Evolutionary conservation across 2,797 vertebrate species (phyloP), one percentile per base, ranked within the genome.

Genomic region (Capromys pilorides): DNA sequence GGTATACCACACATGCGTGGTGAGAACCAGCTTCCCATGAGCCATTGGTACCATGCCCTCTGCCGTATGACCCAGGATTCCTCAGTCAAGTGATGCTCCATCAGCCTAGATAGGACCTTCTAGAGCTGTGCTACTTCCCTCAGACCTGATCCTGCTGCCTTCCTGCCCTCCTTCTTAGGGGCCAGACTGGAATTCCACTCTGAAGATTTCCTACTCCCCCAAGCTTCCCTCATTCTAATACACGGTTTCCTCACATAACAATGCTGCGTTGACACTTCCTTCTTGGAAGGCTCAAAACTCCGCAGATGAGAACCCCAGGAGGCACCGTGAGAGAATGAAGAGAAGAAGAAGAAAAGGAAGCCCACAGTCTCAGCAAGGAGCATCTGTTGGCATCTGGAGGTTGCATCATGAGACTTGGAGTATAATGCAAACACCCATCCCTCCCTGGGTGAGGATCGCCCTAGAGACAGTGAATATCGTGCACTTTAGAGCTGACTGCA

Each of bases 1-100:
- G n/a, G 19, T 10, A 3, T 1, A 10, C 28, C 2, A 85, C n/a
- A 0, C 0, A 0, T 69, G 16, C 28, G 18, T 10, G 49, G n/a
- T 6, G 21, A 26, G 16, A 3, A 9, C 45, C 1, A 16, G 2
- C 4, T 61, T 36, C 10, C 86, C 21, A 0, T 8, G 2, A 13
- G 14, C 66, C 18, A 28, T 5, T 49, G 69, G 10, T 41, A 41
- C 69, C 5, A 24, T 14, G 2, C 16, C 36, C 22, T 88, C 78
- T 9, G 26, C 36, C 5, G 0, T 16, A 31, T 31, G 26, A 26
- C 18, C 12, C 0, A 0, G 12, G 33, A 62, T 54, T 61, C 57
- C 57, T 89, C 12, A 9, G 0, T 2, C 0, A 0, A 13, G 8
- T 16, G 77, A n/a, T 71, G 49, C 7, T 39, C 49, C 13, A 36